A percentile compares a stretch with the other conserved stretches of the same genome.
Evolutionary conservation across 92 coral and sea anemone genomes (phyloP).

Genomic region (Porites lobata): DNA sequence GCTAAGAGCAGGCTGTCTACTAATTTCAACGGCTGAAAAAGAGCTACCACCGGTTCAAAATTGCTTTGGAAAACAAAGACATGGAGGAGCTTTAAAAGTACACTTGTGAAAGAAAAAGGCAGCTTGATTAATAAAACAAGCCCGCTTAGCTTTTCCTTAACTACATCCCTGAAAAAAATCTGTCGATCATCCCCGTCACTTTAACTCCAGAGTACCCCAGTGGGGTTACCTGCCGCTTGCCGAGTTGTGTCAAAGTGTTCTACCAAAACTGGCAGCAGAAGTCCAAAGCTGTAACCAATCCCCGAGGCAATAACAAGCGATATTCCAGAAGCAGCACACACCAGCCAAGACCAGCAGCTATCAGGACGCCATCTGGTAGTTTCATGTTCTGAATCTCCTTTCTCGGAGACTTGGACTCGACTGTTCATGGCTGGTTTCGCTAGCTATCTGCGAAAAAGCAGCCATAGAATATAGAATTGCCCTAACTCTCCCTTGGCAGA

Average conservation of each 20-base stretch:
- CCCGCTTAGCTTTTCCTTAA: no score
- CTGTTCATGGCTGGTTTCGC: not conserved
- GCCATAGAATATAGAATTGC: not conserved
- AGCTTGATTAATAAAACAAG: no score
- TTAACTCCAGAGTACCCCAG: not conserved
- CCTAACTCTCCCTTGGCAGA: not conserved
- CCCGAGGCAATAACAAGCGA: slow-evolving; percentile 13
- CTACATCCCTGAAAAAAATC: no score
- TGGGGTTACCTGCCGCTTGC: slow-evolving; percentile 12
- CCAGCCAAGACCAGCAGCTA: slow-evolving; percentile 47
- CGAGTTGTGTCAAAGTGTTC: slow-evolving; percentile 25
- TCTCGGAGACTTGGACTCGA: not conserved
- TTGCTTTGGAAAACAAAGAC: no score
- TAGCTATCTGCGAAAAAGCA: no score
- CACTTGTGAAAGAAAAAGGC: no score
- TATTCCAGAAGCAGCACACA: slow-evolving; percentile 28
- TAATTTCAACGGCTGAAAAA: no score
- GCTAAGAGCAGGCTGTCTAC: no score
- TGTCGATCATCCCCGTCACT: no score
- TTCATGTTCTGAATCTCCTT: not conserved
- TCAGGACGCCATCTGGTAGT: slow-evolving; percentile 21
- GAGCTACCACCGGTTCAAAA: no score
- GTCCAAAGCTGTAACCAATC: slow-evolving; percentile 21
- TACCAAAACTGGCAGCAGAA: slow-evolving; percentile 30
- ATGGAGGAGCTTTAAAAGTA: no score